Evolutionary conservation across 2,888 invertebrate species (phyloP).

Genomic region (Limnephilus marmoratus): DNA sequence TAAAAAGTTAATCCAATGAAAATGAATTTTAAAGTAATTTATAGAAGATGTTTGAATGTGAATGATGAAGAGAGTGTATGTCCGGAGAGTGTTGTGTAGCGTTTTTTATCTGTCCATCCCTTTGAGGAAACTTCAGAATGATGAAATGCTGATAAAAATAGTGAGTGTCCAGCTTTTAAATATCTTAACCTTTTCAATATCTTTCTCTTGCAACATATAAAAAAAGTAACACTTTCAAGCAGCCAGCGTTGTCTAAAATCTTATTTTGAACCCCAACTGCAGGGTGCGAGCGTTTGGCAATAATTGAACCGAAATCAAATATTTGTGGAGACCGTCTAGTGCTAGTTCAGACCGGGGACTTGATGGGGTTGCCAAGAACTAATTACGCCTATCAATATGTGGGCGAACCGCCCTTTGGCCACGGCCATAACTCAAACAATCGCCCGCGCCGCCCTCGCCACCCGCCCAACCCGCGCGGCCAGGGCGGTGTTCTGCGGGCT

Average conservation of each 20-base stretch:
- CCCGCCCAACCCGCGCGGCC: too few species aligned
- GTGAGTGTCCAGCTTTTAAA: neutral
- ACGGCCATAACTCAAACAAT: conserved; percentile 52
- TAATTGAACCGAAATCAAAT: conserved; percentile 36
- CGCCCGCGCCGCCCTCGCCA: neutral
- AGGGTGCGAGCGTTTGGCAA: conserved; percentile 7
- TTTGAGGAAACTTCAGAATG: neutral
- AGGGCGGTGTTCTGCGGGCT: neutral
- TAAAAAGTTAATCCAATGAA: too few species aligned
- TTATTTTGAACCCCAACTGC: neutral
- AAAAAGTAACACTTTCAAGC: neutral
- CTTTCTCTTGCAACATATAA: neutral
- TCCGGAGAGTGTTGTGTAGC: neutral
- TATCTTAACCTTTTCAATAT: neutral
- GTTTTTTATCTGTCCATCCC: neutral
- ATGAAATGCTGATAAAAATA: neutral
- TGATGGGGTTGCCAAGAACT: conserved; percentile 50
- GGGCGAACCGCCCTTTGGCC: conserved; percentile 40
- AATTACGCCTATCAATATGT: conserved; percentile 58
- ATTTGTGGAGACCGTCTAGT: conserved; percentile 30
- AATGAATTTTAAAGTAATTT: neutral
- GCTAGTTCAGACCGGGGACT: conserved; percentile 12
- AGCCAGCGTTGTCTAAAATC: neutral
- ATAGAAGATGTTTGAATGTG: neutral
- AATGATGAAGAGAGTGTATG: neutral